A percentile compares a stretch with the other conserved stretches of the same genome.
Conservation (phyloP, 2,113 vertebrate species). For the Zeus faber region DNA sequence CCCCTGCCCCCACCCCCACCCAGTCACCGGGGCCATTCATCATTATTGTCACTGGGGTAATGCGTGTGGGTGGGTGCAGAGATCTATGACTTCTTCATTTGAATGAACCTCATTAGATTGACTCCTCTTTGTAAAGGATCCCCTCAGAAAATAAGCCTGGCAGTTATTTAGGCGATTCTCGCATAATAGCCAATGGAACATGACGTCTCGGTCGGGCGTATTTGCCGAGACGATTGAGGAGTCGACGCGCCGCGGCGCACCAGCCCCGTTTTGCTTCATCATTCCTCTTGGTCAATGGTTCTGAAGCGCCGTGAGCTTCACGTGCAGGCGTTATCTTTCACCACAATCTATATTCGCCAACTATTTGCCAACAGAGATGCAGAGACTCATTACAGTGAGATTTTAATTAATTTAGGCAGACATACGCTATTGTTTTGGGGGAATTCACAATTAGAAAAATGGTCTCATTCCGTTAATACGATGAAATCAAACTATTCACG, state of each 20-base stretch:
- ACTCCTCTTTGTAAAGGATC: slow-evolving; percentile 73
- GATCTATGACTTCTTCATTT: slow-evolving; percentile 76
- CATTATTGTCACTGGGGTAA: slow-evolving; percentile 75
- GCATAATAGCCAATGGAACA: slow-evolving; percentile 65
- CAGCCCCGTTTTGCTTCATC: slow-evolving; percentile 50
- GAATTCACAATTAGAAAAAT: too few species aligned
- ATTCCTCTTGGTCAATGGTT: too few species aligned
- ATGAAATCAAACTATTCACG: too few species aligned
- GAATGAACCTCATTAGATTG: slow-evolving; percentile 75
- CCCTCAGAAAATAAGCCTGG: slow-evolving; percentile 69
- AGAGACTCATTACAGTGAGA: too few species aligned
- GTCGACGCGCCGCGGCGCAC: slow-evolving; percentile 37
- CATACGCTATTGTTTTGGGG: too few species aligned
- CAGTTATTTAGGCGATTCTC: slow-evolving; percentile 72
- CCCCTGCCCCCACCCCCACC: slow-evolving; percentile 22
- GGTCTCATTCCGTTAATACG: too few species aligned
- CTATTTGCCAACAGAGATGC: too few species aligned
- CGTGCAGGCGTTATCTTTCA: too few species aligned
- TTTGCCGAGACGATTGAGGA: slow-evolving; percentile 51
- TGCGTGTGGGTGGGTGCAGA: slow-evolving; percentile 71
- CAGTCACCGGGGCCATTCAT: slow-evolving; percentile 71
- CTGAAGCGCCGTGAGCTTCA: too few species aligned
- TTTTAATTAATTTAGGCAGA: too few species aligned
- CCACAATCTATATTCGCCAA: too few species aligned
- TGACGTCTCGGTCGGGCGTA: slow-evolving; percentile 61